Percentiles rank a stretch among this genome's conserved stretches.
Evolutionary conservation across 2,888 invertebrate species (phyloP).

Genomic region (Plusia festucae): DNA sequence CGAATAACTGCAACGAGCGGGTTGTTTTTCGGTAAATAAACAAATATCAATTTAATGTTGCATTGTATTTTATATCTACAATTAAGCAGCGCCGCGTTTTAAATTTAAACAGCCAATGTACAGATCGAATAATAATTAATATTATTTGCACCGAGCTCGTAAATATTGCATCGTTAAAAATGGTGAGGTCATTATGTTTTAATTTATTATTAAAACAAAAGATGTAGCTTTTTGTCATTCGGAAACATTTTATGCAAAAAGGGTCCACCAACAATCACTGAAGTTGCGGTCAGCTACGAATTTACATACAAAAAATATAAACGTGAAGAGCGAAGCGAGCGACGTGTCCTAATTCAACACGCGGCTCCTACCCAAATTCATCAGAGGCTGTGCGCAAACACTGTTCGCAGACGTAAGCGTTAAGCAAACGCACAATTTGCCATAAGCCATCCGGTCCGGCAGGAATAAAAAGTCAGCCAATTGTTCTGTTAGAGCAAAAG

Average conservation of each 20-base stretch:
- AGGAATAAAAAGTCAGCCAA: constrained; percentile 74
- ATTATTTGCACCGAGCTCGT: constrained; percentile 37
- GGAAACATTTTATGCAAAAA: constrained; percentile 28
- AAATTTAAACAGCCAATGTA: constrained; percentile 39
- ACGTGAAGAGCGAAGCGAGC: constrained; percentile 64
- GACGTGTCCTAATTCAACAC: constrained; percentile 82
- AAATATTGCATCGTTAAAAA: constrained; percentile 12
- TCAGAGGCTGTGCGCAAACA: constrained; percentile 81
- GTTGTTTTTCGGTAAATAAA: constrained; percentile 76
- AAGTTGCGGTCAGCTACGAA: constrained; percentile 53
- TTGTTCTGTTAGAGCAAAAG: constrained; percentile 86
- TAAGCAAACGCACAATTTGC: constrained; percentile 80
- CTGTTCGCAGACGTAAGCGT: constrained; percentile 68
- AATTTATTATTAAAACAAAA: constrained; percentile 11
- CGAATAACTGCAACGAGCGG: constrained; percentile 79
- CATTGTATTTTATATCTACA: constrained; percentile 57
- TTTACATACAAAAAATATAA: constrained; percentile 62
- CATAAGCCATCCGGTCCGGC: constrained; percentile 63
- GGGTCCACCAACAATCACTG: constrained; percentile 28
- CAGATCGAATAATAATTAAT: constrained; percentile 41
- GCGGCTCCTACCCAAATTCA: constrained; percentile 79
- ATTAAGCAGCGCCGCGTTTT: constrained; percentile 54
- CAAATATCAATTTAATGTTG: constrained; percentile 64
- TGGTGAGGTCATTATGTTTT: constrained; percentile 4
- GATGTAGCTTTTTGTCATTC: constrained; percentile 6